Evolutionary conservation across 2,797 vertebrate species (phyloP).

Genomic region (Acridotheres tristis): DNA sequence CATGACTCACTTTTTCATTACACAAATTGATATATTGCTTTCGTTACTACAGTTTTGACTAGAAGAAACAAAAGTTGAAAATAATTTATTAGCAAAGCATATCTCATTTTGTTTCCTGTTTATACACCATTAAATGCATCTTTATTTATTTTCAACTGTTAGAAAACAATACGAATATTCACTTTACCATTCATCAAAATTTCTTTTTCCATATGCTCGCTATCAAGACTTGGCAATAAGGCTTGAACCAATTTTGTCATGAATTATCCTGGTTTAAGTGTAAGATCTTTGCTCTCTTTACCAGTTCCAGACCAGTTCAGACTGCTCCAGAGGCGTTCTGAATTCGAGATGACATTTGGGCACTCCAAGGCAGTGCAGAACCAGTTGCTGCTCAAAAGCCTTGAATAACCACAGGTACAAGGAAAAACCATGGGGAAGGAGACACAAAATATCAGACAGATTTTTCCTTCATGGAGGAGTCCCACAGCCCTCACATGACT

Average conservation of each 20-base stretch:
- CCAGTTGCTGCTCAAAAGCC: not conserved
- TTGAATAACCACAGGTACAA: not conserved
- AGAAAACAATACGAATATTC: not conserved
- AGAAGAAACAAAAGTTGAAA: not conserved
- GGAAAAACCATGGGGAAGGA: rapidly evolving
- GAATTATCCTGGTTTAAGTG: not conserved
- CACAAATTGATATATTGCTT: not conserved
- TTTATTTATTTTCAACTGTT: not conserved
- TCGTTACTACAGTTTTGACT: not conserved
- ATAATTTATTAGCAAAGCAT: not conserved
- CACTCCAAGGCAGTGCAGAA: not conserved
- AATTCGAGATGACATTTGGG: not conserved
- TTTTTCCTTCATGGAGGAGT: not conserved
- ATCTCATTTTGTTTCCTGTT: not conserved
- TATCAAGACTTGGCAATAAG: not conserved
- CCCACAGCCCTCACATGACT: not conserved
- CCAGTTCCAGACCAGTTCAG: not conserved
- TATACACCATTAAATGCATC: not conserved
- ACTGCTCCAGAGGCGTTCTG: rapidly evolving
- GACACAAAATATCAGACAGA: not conserved
- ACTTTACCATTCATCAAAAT: not conserved
- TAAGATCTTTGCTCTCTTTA: not conserved
- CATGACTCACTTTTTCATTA: not conserved
- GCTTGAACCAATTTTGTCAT: not conserved
- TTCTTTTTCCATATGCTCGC: not conserved